These are phyloP conservation scores for Artibeus jamaicensis DNA, from an alignment of 2,797 vertebrate species.

Conservation along the genomic window DNA sequence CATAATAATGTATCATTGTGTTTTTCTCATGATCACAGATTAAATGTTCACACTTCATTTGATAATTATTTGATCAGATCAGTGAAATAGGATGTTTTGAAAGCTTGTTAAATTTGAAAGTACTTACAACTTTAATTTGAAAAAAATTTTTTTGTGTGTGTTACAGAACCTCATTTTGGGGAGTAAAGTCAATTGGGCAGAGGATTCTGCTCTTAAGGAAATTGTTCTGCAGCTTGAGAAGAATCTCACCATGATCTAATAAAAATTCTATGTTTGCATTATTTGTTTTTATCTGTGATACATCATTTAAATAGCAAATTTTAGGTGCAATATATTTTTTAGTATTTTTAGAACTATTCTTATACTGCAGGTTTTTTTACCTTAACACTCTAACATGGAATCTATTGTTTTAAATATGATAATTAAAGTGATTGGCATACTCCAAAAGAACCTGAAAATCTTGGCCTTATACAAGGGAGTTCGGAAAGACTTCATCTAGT, in stretches of 20 bases:
- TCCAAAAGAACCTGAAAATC: background rate
- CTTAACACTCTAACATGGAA: background rate
- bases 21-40: constrained; percentile 4
- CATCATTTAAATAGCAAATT: background rate
- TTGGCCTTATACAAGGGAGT: background rate
- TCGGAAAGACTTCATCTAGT: background rate
- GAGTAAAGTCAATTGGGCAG: constrained; percentile 83
- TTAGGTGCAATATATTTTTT: constrained; percentile 4
- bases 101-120: background rate
- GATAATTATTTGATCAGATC: background rate
- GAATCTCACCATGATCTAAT: constrained; percentile 2
- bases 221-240: constrained; percentile 81
- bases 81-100: background rate
- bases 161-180: constrained; percentile 81
- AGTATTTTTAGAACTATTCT: background rate
- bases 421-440: background rate
- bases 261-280: background rate
- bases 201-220: constrained; percentile 78
- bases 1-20: background rate
- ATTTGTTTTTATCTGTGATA: background rate
- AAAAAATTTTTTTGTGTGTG: background rate
- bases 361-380: background rate
- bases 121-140: background rate
- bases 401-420: background rate
- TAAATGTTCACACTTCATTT: background rate